These are phyloP conservation scores for Leptarthrus brevirostris DNA, from an alignment of 2,888 invertebrate genomes.

Conservation along the genomic window DNA sequence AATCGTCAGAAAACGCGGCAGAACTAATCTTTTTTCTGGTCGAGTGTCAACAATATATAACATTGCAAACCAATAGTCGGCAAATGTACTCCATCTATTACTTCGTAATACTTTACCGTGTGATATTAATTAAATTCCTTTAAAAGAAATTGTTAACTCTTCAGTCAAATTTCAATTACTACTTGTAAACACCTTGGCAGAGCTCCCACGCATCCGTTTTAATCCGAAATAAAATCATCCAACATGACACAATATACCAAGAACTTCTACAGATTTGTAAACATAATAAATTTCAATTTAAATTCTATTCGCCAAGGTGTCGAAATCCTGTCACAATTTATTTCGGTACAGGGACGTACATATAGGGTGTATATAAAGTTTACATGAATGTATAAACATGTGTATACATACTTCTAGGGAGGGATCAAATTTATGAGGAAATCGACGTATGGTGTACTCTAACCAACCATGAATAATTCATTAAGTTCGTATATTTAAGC, in stretches of 20 bases:
- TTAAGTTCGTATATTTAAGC: constrained; percentile 31
- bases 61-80: too few species aligned
- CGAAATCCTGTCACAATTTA: constrained; percentile 29
- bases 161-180: too few species aligned
- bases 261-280: constrained; percentile 14
- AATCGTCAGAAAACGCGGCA: too few species aligned
- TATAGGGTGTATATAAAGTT: background rate
- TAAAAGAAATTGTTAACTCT: too few species aligned
- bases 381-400: background rate
- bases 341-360: background rate
- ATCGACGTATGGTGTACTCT: constrained; percentile 20
- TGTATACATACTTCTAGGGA: background rate
- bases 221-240: too few species aligned
- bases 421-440: constrained; percentile 30
- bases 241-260: background rate
- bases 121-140: too few species aligned
- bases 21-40: too few species aligned
- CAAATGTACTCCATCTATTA: too few species aligned
- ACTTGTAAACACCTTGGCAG: too few species aligned
- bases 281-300: constrained; percentile 35
- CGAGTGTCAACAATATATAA: too few species aligned
- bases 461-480: constrained; percentile 15
- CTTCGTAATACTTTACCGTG: too few species aligned
- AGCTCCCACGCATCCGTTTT: too few species aligned
- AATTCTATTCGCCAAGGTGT: constrained; percentile 29